Base-by-base conservation (phyloP, 2,888 invertebrate genomes). In the Diaperis boleti region DNA sequence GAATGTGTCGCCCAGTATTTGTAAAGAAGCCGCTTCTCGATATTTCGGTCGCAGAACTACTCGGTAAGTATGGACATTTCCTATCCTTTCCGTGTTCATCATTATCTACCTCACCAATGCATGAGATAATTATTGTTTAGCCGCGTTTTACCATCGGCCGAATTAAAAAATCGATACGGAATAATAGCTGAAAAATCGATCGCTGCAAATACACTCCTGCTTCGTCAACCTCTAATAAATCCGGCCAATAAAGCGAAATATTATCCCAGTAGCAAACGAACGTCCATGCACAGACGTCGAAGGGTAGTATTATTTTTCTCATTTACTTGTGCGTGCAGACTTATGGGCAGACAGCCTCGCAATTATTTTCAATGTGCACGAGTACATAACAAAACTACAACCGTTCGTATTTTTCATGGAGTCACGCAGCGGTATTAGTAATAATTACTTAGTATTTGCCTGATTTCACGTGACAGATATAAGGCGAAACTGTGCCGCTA, bases 381-480 rank as follows among this genome's bases (percentile, higher is more conserved):
- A 72, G 73, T 70, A 70, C 71, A 69, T 70, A 73, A 70, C 71
- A 69, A 69, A 73, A 73, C 74, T 69, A 72, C 72, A 70, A 72
- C 71, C 73, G 72, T 73, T 69, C 71, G 73, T 74, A 75, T 76
- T 78, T 76, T 75, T 74, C 73, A 69, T 59, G 65, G 62, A 76
- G 79, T 80, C 80, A 80, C 80, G 80, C 73, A 74, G 77, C 69
- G 45, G 71, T 76, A 76, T 76, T 76, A 78, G 71, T 73, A 71
- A 75, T 78, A 79, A 79, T 79, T 79, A 78, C 76, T 74, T 74
- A 67, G 64, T 72, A 74, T 77, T 70, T 60, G 68, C 66, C 71
- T 69, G 73, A 74, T 74, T 75, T 75, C 73, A 71, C 73, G 75
- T 72, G 73, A 74, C 71, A 74, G 72, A 69, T 59, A 64, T 60